Base-by-base conservation (phyloP, 1,140 invertebrate species). In the Drosophila fuyamai region DNA sequence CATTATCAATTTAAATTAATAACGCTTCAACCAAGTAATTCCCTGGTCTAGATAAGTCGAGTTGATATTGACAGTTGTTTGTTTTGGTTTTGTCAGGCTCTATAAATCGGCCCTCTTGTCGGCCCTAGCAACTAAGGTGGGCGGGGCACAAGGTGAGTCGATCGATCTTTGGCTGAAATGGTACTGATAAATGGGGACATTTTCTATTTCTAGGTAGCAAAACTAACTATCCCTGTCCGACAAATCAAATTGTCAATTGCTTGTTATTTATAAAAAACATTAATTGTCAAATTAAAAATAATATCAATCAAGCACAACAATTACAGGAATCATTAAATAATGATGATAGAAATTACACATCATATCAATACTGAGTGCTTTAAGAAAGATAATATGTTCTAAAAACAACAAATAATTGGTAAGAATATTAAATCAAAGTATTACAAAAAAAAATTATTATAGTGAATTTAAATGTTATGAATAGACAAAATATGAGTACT, bases 1-100 rank as follows among this genome's bases (percentile, higher is more conserved):
- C 47, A 32, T 32, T 89, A 81, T 89, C 85, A 88, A 83, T 84
- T 71, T 71, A 90, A 84, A 89, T 90, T 89, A 89, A 90, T 60
- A 90, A 90, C 72, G 72, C 65, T 73, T 83, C 62, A 77, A 62
- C 60, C 65, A 7, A 80, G 60, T 88, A 88, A 88, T 90, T 70
- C 81, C 85, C 53, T 55, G 46, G 13, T 43, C 36, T 50, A 73
- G 73, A 88, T 88, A 84, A 82, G 67, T 38, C 43, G 27, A n/a
- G 36, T 68, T 80, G 66, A 81, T 80, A 88, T 85, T 84, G 76
- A 88, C 63, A 56, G 38, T 66, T 36, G 43, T 83, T 50, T 73
- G 66, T 73, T 83, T 62, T 70, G 76, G 48, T 74, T 78, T 58
- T 90, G 83, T 74, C 81, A 78, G 36, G 32, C 50, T 55, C 65